Evolutionary conservation across 64 coral and sea anemone genomes (phyloP).

Genomic region (Trachythela sp.): DNA sequence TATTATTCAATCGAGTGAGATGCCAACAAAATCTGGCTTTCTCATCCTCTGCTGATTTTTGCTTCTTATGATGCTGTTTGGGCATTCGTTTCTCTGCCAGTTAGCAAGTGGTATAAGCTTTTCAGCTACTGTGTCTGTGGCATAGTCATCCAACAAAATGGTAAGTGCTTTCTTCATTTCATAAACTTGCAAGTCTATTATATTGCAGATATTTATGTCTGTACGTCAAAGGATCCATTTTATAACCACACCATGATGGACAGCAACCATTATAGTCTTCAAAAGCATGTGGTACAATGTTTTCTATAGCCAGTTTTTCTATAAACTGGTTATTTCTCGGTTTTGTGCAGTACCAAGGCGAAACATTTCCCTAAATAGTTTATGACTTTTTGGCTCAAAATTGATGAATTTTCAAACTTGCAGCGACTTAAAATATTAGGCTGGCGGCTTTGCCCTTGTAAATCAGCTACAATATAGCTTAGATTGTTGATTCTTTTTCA

Average conservation of each 20-base stretch:
- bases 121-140: not conserved
- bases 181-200: not conserved
- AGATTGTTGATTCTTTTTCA: too few relatives aligned
- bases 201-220: not conserved
- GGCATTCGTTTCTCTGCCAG: not conserved
- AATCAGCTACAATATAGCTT: too few relatives aligned
- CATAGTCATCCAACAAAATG: not conserved
- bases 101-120: not conserved
- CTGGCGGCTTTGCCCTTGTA: too few relatives aligned
- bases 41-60: too few relatives aligned
- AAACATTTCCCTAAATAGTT: not conserved
- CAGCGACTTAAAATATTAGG: conserved; percentile 6
- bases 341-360: not conserved
- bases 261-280: conserved; percentile 17
- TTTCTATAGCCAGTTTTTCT: not conserved
- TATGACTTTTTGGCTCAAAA: not conserved
- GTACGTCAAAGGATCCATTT: not conserved
- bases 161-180: not conserved
- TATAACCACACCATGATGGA: not conserved
- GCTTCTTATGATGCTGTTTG: not conserved
- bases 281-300: conserved; percentile 28
- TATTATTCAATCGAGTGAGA: too few relatives aligned
- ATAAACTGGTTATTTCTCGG: not conserved
- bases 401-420: conserved; percentile 23
- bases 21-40: too few relatives aligned